A percentile compares a stretch with the other conserved stretches of the same genome.
These are phyloP conservation scores for Myotis davidii DNA, from an alignment of 2,113 vertebrate species.

Conservation along the genomic window DNA sequence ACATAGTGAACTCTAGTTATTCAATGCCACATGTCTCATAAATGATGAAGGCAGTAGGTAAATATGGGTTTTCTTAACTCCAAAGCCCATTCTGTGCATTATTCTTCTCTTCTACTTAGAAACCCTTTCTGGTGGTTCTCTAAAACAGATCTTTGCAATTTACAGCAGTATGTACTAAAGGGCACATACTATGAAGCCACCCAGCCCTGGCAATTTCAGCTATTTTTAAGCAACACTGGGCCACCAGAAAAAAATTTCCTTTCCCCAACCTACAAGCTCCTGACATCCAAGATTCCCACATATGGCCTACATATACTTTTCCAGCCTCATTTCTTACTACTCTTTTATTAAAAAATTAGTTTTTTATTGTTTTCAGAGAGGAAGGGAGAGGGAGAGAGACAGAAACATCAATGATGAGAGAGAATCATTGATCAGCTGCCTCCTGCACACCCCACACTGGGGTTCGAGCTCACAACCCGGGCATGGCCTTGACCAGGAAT, in stretches of 20 bases:
- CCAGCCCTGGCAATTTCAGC: not conserved
- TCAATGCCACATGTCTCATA: not conserved
- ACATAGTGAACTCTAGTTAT: not conserved
- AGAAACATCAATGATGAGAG: no score
- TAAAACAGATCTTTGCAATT: not conserved
- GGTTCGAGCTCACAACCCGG: no score
- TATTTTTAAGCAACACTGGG: not conserved
- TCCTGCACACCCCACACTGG: no score
- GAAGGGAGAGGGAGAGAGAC: no score
- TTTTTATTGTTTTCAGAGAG: no score
- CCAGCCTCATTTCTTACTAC: not conserved
- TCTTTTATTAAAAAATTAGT: not conserved
- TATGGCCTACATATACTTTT: not conserved
- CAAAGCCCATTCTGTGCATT: not conserved
- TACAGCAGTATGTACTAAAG: slow-evolving; percentile 21
- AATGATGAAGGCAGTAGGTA: not conserved
- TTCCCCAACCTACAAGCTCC: not conserved
- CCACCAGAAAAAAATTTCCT: not conserved
- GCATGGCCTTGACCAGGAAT: no score
- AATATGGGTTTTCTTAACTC: slow-evolving; percentile 27
- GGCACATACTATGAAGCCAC: not conserved
- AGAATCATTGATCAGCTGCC: no score
- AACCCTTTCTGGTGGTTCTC: not conserved
- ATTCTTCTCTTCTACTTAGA: not conserved
- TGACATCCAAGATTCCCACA: not conserved